Evolutionary conservation across 2,797 vertebrate genomes (phyloP).

Genomic region (Chrysocyon brachyurus): DNA sequence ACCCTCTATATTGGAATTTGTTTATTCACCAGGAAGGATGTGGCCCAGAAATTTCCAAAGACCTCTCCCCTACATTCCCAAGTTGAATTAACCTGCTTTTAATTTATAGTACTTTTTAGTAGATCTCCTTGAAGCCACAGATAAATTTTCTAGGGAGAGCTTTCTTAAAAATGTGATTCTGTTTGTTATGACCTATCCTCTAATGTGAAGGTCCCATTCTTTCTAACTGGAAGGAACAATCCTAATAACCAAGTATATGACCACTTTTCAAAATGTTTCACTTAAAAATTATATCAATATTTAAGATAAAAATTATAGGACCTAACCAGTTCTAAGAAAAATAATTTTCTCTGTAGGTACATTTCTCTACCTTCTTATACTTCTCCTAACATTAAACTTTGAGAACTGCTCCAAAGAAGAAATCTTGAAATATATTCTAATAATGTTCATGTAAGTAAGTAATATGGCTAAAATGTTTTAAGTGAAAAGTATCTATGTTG

Average conservation of each 20-base stretch:
- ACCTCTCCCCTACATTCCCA: neutral
- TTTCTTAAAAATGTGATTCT: slow-evolving; percentile 36
- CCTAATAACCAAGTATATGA: slow-evolving; percentile 7
- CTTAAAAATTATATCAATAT: slow-evolving; percentile 26
- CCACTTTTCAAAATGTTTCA: slow-evolving; percentile 1
- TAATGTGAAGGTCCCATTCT: neutral
- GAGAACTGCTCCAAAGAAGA: slow-evolving; percentile 28
- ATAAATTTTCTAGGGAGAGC: neutral
- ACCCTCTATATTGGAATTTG: neutral
- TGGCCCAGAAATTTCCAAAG: neutral
- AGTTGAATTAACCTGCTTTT: neutral
- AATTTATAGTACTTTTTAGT: neutral
- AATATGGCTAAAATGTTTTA: neutral
- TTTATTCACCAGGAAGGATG: neutral
- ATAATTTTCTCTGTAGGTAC: neutral
- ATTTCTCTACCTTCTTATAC: neutral
- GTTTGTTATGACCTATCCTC: neutral
- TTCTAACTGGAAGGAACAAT: neutral
- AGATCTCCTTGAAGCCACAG: neutral
- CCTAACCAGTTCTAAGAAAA: slow-evolving; percentile 13
- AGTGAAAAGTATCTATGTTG: neutral
- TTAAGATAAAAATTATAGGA: neutral
- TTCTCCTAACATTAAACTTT: neutral
- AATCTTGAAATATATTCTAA: slow-evolving; percentile 33
- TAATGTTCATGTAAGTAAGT: neutral